A percentile compares a stretch with the other conserved stretches of the same genome.
Evolutionary conservation across 2,797 vertebrate species (phyloP).

Genomic region (Nannoperca obscura): DNA sequence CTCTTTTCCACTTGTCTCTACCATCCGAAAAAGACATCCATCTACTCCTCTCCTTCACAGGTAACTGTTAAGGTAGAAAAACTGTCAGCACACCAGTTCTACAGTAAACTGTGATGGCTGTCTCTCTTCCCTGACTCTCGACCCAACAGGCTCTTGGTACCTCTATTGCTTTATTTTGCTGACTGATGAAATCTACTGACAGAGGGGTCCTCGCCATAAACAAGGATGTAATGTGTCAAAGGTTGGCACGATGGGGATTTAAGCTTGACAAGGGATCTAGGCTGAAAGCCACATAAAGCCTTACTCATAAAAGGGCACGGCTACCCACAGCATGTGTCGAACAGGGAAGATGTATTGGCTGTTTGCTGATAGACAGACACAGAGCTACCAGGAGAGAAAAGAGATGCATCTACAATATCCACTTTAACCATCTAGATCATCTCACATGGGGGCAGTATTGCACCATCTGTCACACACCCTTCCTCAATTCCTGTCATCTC

Average conservation of each 20-base stretch:
- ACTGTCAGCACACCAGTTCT: slow-evolving; percentile 22
- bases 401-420: background rate
- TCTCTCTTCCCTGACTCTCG: slow-evolving; percentile 11
- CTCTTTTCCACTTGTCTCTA: slow-evolving; percentile 30
- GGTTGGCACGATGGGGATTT: slow-evolving; percentile 57
- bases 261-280: slow-evolving; percentile 57
- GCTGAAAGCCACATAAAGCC: slow-evolving; percentile 59
- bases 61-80: slow-evolving; percentile 23
- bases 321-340: slow-evolving; percentile 50
- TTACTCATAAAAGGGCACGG: slow-evolving; percentile 50
- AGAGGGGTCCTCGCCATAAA: slow-evolving; percentile 46
- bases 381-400: slow-evolving; percentile 23
- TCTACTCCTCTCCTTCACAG: slow-evolving; percentile 21
- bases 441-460: slow-evolving; percentile 86
- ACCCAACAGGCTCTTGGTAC: slow-evolving; percentile 40
- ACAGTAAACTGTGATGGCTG: slow-evolving; percentile 5
- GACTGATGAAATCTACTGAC: slow-evolving; percentile 67
- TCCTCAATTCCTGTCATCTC: slow-evolving; percentile 25
- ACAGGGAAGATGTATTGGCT: slow-evolving; percentile 53
- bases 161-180: slow-evolving; percentile 65
- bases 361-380: slow-evolving; percentile 48
- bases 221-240: slow-evolving; percentile 59
- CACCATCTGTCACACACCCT: slow-evolving; percentile 60
- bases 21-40: slow-evolving; percentile 35
- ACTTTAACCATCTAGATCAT: background rate